Conservation (phyloP, 2,113 vertebrate genomes). For the Vulpes ferrilata region DNA sequence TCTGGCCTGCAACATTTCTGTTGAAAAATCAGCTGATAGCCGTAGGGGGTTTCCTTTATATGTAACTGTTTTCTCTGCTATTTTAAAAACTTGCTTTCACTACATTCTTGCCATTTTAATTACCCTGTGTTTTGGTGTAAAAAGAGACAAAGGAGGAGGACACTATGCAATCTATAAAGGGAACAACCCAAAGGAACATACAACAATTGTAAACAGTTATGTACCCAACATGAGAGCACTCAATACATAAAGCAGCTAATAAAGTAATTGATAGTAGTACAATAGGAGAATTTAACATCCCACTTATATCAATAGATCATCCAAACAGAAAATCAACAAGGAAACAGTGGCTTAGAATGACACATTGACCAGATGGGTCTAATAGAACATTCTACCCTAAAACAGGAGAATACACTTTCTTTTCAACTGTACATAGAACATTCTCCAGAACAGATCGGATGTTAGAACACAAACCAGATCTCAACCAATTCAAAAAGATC, state of each 20-base stretch:
- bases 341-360: not conserved
- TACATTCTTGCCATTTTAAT: not conserved
- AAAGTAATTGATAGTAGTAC: not conserved
- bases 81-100: not conserved
- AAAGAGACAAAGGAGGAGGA: not conserved
- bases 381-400: not conserved
- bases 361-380: not conserved
- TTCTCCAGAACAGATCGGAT: not conserved
- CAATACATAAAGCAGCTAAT: not conserved
- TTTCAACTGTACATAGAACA: not conserved
- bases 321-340: not conserved
- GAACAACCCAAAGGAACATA: not conserved
- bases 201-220: not conserved
- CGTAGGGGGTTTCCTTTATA: not conserved
- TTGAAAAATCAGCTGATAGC: not conserved
- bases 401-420: not conserved
- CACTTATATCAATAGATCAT: not conserved
- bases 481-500: not conserved
- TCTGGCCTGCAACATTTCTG: not conserved
- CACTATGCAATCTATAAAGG: not conserved
- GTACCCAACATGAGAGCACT: not conserved
- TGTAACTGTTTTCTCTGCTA: not conserved
- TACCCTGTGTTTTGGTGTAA: not conserved
- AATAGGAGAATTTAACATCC: not conserved
- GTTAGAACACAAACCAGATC: not conserved